Percentiles rank a stretch among this genome's conserved stretches.
Evolutionary conservation across 1,140 invertebrate species (phyloP).

Genomic region (Limonius californicus): DNA sequence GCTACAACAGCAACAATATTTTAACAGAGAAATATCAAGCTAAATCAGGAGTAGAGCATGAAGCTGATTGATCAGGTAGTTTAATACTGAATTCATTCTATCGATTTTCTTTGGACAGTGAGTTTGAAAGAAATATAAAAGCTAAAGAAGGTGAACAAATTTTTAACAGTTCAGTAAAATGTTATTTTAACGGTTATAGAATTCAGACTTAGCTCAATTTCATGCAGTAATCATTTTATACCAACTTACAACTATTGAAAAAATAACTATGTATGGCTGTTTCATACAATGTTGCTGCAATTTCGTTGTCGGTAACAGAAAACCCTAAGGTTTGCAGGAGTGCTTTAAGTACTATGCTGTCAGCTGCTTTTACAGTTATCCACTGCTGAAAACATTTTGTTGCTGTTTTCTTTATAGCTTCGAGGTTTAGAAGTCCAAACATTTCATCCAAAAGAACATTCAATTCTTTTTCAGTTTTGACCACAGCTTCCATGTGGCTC

Average conservation of each 20-base stretch:
- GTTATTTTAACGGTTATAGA: too few species aligned
- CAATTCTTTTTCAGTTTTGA: constrained; percentile 35
- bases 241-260: constrained; percentile 37
- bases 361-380: constrained; percentile 36
- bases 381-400: constrained; percentile 37
- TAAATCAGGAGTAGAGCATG: too few species aligned
- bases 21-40: too few species aligned
- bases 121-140: too few species aligned
- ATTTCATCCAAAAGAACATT: constrained; percentile 36
- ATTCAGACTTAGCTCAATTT: too few species aligned
- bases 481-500: constrained; percentile 37
- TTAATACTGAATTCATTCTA: too few species aligned
- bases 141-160: too few species aligned
- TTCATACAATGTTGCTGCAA: constrained; percentile 37
- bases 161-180: too few species aligned
- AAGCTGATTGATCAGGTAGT: too few species aligned
- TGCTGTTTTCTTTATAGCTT: constrained; percentile 26
- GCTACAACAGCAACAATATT: not conserved
- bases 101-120: too few species aligned
- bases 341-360: constrained; percentile 32
- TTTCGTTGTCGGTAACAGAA: constrained; percentile 33
- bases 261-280: constrained; percentile 39
- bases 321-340: constrained; percentile 33
- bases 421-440: constrained; percentile 35
- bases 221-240: not conserved